Percentiles rank a stretch among this genome's conserved stretches.
phyloP scores from a whole-genome alignment of 2,888 invertebrate genomes.

The Pseudoips prasinana region DNA sequence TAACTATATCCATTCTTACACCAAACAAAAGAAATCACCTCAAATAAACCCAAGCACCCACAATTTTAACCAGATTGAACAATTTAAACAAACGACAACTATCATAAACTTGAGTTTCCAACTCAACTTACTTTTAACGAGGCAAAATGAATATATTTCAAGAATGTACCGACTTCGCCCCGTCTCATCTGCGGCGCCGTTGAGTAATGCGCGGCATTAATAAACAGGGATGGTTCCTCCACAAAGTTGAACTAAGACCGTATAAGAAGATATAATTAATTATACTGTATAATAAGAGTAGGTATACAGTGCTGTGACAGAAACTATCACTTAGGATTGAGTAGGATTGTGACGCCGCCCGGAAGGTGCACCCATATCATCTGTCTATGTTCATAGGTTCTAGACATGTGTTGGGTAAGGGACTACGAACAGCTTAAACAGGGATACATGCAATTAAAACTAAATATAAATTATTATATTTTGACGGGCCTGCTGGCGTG shows the following conservation, averaged over 20 bases:
- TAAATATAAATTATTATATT: no score
- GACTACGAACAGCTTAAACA: no score
- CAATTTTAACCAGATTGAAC: slow-evolving; percentile 21
- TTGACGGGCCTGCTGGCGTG: no score
- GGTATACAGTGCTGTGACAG: slow-evolving; percentile 44
- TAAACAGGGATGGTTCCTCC: slow-evolving; percentile 65
- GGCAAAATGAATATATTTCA: slow-evolving; percentile 62
- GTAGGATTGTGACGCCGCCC: slow-evolving; percentile 33
- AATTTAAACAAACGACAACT: slow-evolving; percentile 47
- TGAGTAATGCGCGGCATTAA: slow-evolving; percentile 76
- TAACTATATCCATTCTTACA: not conserved
- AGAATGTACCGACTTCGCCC: slow-evolving; percentile 55
- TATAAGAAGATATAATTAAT: slow-evolving; percentile 70
- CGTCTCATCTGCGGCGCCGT: slow-evolving; percentile 71
- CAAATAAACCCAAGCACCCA: slow-evolving; percentile 4
- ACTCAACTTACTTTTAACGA: slow-evolving; percentile 64
- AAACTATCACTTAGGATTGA: slow-evolving; percentile 62
- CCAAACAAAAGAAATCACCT: slow-evolving; percentile 3
- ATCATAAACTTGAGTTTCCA: slow-evolving; percentile 57
- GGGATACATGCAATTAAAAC: no score
- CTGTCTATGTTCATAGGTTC: slow-evolving; percentile 13
- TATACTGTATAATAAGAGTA: slow-evolving; percentile 49
- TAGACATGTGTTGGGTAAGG: no score
- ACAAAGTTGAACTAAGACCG: slow-evolving; percentile 56
- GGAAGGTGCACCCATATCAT: slow-evolving; percentile 27